Evolutionary conservation across 53 echinoderm and acorn worm genomes (phyloP).

Genomic region (Actinopyga echinites): DNA sequence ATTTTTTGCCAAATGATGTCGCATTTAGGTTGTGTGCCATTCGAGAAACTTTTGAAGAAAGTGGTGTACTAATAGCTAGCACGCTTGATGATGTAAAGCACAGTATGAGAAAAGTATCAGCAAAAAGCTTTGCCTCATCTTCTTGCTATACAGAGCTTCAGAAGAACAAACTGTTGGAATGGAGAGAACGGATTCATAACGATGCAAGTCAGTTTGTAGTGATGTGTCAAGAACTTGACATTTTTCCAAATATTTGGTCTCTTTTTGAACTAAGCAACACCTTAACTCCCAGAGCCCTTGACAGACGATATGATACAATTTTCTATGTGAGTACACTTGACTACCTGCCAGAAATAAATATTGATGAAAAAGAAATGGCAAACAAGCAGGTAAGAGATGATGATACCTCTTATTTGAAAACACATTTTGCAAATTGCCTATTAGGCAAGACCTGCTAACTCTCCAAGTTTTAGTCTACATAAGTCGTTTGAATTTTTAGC

Average conservation of each 20-base stretch:
- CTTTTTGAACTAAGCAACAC: constrained; percentile 80
- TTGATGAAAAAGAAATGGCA: constrained; percentile 74
- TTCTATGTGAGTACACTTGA: constrained; percentile 81
- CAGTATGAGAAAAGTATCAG: too few species aligned
- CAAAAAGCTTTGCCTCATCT: too few species aligned
- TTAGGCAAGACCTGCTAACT: too few species aligned
- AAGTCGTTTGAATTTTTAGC: too few species aligned
- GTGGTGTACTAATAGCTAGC: constrained; percentile 68
- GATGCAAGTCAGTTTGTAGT: constrained; percentile 65
- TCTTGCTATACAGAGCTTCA: too few species aligned
- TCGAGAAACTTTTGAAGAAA: constrained; percentile 93
- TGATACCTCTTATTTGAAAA: too few species aligned
- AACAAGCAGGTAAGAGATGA: constrained; percentile 74
- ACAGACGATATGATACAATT: constrained; percentile 83
- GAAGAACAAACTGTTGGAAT: constrained; percentile 45
- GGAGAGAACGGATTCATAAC: constrained; percentile 69
- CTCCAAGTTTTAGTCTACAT: too few species aligned
- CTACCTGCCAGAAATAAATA: constrained; percentile 53
- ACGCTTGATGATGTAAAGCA: too few species aligned
- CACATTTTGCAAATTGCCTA: too few species aligned
- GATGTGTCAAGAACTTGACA: constrained; percentile 63
- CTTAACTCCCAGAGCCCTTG: constrained; percentile 73
- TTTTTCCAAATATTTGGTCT: constrained; percentile 86
- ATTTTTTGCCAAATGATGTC: constrained; percentile 67
- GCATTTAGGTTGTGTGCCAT: constrained; percentile 90